phyloP scores from a whole-genome alignment of 2,797 vertebrate genomes.

The Liasis olivaceus region DNA sequence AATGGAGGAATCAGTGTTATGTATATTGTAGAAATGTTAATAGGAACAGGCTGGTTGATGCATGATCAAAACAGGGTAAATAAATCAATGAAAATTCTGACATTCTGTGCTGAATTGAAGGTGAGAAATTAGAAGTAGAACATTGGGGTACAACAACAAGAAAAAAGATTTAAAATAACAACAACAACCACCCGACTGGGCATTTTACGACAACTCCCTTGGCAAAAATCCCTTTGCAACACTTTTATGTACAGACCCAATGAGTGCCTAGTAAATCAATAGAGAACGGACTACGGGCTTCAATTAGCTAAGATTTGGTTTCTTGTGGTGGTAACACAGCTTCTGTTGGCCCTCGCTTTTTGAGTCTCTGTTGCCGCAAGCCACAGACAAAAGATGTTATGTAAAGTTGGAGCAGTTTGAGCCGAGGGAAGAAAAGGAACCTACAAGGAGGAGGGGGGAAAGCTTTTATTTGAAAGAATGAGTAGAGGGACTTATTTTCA shows the following conservation, averaged over 20 bases:
- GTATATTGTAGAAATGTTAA: not conserved
- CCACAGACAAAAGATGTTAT: conserved; percentile 22
- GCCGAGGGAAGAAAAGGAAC: not conserved
- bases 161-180: no score
- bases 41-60: not conserved
- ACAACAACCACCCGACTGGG: no score
- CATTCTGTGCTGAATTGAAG: rapidly evolving
- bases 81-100: no score
- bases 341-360: not conserved
- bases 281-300: conserved; percentile 41
- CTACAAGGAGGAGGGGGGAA: not conserved
- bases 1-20: not conserved
- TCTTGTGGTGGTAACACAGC: not conserved
- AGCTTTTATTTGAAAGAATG: not conserved
- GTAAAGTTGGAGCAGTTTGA: conserved; percentile 27
- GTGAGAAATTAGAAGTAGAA: not conserved
- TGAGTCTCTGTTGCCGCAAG: not conserved
- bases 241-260: not conserved
- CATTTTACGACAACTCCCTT: no score
- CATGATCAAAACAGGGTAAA: not conserved
- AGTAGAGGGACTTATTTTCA: conserved; percentile 23
- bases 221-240: no score
- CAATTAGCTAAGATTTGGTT: conserved; percentile 43
- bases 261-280: conserved; percentile 50
- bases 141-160: no score